Evolutionary conservation across 2,113 vertebrate species (phyloP).

Genomic region (Trichomycterus rosablanca): DNA sequence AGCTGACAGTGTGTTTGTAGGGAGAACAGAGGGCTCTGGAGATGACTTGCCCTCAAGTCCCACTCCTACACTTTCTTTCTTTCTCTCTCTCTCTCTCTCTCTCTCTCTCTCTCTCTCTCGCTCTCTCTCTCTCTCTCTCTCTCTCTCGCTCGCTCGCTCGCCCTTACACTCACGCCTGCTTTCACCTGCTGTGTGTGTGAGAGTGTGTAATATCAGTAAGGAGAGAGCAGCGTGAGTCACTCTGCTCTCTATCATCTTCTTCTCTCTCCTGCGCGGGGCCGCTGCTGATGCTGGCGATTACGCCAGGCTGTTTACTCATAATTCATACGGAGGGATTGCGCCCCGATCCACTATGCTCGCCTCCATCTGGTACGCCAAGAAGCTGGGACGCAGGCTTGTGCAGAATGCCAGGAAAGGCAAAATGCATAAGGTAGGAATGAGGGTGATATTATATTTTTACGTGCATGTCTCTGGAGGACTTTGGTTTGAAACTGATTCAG

Average conservation of each 20-base stretch:
- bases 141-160: slow-evolving; percentile 28
- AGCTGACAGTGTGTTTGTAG: slow-evolving; percentile 50
- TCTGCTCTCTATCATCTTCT: slow-evolving; percentile 21
- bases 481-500: neutral
- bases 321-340: slow-evolving; percentile 41
- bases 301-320: slow-evolving; percentile 48
- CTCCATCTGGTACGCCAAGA: slow-evolving; percentile 97
- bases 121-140: slow-evolving; percentile 26
- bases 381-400: slow-evolving; percentile 91
- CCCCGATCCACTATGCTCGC: slow-evolving; percentile 79
- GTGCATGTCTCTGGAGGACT: neutral
- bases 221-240: slow-evolving; percentile 25
- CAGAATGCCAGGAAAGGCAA: slow-evolving; percentile 91
- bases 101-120: slow-evolving; percentile 24
- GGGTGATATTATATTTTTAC: slow-evolving; percentile 8
- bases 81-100: slow-evolving; percentile 27
- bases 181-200: slow-evolving; percentile 27
- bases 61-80: slow-evolving; percentile 27
- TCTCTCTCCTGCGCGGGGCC: slow-evolving; percentile 24
- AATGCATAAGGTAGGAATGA: slow-evolving; percentile 78
- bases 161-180: slow-evolving; percentile 25
- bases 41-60: slow-evolving; percentile 33
- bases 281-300: slow-evolving; percentile 48
- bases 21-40: slow-evolving; percentile 48
- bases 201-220: slow-evolving; percentile 28